A percentile compares a stretch with the other conserved stretches of the same genome.
Evolutionary conservation across 2,888 invertebrate genomes (phyloP).

Genomic region (Thecophora atra): DNA sequence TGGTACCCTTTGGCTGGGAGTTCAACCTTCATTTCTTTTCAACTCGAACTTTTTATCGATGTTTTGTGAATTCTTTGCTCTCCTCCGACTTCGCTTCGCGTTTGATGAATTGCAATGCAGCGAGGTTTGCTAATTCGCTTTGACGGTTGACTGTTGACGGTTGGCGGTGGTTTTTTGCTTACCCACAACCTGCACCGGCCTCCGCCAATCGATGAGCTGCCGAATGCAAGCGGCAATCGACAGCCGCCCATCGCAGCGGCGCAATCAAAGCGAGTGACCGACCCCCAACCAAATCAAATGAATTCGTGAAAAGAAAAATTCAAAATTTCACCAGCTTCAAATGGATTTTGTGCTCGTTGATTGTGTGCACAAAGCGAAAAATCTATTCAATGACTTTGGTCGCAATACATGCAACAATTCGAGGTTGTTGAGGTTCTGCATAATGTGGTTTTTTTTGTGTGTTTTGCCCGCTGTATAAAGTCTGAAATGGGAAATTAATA

Average conservation of each 20-base stretch:
- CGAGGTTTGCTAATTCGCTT: constrained; percentile 37
- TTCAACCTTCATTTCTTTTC: constrained; percentile 1
- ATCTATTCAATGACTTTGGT: constrained; percentile 2
- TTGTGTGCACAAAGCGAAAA: constrained; percentile 29
- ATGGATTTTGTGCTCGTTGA: constrained; percentile 21
- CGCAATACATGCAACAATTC: not conserved
- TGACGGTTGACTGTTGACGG: constrained; percentile 30
- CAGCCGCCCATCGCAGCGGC: not conserved
- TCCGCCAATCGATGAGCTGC: not conserved
- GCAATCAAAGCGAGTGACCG: not conserved
- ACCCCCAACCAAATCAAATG: not conserved
- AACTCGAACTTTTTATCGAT: not conserved
- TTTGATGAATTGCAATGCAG: not conserved
- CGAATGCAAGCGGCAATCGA: not conserved
- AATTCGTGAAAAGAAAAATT: not conserved
- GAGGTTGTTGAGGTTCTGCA: not conserved
- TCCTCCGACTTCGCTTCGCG: not conserved
- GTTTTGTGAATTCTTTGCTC: not conserved
- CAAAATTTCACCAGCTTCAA: constrained; percentile 1
- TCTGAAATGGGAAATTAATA: constrained; percentile 19
- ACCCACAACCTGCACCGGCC: not conserved
- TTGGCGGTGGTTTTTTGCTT: constrained; percentile 34
- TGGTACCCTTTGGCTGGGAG: not conserved
- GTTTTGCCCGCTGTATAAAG: not conserved
- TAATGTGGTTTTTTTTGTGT: not conserved